A percentile compares a stretch with the other conserved stretches of the same genome.
phyloP scores from a whole-genome alignment of 2,113 vertebrate species.

The Paracanthobrama guichenoti region DNA sequence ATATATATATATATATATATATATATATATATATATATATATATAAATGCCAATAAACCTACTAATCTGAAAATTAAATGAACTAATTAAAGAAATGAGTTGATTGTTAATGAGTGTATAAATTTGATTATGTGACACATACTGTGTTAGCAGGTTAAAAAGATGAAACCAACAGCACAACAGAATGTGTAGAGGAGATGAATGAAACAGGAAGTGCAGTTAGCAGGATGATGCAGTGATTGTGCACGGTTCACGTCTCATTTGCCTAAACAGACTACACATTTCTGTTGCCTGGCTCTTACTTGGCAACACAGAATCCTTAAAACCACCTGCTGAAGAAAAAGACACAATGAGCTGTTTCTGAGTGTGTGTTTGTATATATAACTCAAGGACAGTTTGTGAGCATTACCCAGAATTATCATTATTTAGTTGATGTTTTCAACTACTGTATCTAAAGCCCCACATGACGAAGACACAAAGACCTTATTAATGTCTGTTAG shows the following conservation, averaged over 20 bases:
- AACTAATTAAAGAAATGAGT: neutral
- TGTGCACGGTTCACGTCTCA: slow-evolving; percentile 39
- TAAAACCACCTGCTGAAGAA: slow-evolving; percentile 47
- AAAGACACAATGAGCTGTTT: slow-evolving; percentile 19
- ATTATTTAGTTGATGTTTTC: slow-evolving; percentile 14
- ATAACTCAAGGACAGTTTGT: neutral
- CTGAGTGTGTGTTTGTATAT: neutral
- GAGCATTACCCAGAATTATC: slow-evolving; percentile 3
- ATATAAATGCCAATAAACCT: neutral
- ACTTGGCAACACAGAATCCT: slow-evolving; percentile 29
- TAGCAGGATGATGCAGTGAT: slow-evolving; percentile 35
- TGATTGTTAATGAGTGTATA: neutral
- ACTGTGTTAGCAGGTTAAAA: neutral
- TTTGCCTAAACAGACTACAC: slow-evolving; percentile 48
- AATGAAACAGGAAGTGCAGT: neutral
- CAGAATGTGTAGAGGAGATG: slow-evolving; percentile 9
- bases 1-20: too few relatives aligned
- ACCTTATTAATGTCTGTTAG: slow-evolving; percentile 30
- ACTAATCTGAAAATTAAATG: neutral
- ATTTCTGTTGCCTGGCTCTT: slow-evolving; percentile 23
- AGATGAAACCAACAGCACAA: slow-evolving; percentile 1
- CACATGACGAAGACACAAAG: slow-evolving; percentile 25
- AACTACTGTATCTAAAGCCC: neutral
- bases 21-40: neutral
- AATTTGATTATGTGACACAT: neutral